Evolutionary conservation across 2,888 invertebrate genomes (phyloP).

Genomic region (Plebejus melissa): DNA sequence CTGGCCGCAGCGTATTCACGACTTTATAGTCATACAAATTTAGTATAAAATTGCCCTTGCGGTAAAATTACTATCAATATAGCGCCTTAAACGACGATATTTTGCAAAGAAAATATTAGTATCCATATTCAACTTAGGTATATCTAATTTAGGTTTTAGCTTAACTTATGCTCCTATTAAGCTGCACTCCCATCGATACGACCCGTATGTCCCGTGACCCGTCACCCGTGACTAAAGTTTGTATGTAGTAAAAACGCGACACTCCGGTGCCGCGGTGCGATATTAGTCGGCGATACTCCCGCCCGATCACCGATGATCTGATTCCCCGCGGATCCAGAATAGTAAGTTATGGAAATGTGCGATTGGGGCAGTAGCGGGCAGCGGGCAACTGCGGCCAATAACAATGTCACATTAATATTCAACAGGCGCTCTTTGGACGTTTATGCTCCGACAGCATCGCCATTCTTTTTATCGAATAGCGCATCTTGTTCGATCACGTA

Average conservation of each 20-base stretch:
- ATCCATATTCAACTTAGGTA: not conserved
- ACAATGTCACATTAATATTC: conserved; percentile 79
- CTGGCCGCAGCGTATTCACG: no score
- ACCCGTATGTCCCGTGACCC: not conserved
- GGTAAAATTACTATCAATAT: no score
- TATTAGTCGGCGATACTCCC: conserved; percentile 48
- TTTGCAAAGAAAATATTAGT: no score
- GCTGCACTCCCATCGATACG: not conserved
- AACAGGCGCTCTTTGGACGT: conserved; percentile 72
- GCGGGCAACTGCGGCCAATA: conserved; percentile 76
- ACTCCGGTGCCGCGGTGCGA: conserved; percentile 59
- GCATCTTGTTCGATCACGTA: conserved; percentile 51
- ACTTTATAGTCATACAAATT: no score
- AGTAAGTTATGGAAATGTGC: conserved; percentile 79
- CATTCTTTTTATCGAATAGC: conserved; percentile 60
- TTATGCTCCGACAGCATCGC: conserved; percentile 62
- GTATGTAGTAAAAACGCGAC: conserved; percentile 43
- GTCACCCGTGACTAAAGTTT: conserved; percentile 41
- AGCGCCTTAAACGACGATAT: no score
- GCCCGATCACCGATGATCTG: conserved; percentile 64
- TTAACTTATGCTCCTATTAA: not conserved
- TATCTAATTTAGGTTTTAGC: not conserved
- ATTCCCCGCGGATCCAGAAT: conserved; percentile 75
- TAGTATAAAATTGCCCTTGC: no score
- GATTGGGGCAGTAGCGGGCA: conserved; percentile 76